A percentile compares a stretch with the other conserved stretches of the same genome.
Conservation (phyloP, 1,140 invertebrate species). For the Nymphalis io region DNA sequence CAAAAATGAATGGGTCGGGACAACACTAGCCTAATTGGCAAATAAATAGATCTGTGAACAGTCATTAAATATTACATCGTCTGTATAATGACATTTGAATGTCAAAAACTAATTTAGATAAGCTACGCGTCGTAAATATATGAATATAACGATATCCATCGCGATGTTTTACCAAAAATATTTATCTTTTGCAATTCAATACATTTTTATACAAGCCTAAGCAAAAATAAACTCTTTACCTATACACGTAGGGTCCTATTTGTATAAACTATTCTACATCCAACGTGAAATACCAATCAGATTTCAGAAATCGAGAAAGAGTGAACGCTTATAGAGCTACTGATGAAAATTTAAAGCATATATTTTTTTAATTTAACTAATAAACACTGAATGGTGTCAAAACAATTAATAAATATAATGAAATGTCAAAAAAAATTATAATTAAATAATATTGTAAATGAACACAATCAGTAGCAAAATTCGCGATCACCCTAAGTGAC, state of each 20-base stretch:
- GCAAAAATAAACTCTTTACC: slow-evolving; percentile 77
- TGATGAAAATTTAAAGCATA: neutral
- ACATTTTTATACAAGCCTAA: slow-evolving; percentile 73
- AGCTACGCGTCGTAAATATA: slow-evolving; percentile 62
- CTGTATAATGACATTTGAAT: slow-evolving; percentile 43
- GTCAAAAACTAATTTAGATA: slow-evolving; percentile 54
- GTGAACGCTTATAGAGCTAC: slow-evolving; percentile 16
- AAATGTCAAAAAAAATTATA: neutral
- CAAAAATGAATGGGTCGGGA: too few relatives aligned
- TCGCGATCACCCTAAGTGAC: slow-evolving; percentile 39
- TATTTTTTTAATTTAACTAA: neutral
- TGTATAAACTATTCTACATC: slow-evolving; percentile 51
- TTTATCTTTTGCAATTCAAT: slow-evolving; percentile 72
- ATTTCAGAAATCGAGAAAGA: slow-evolving; percentile 40
- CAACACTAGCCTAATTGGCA: slow-evolving; percentile 48
- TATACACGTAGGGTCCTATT: slow-evolving; percentile 64
- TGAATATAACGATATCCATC: slow-evolving; percentile 59
- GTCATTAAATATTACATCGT: slow-evolving; percentile 48
- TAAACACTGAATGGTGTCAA: neutral
- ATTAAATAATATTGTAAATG: neutral
- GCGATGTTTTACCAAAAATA: slow-evolving; percentile 73
- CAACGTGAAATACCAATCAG: slow-evolving; percentile 57
- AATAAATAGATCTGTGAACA: slow-evolving; percentile 48
- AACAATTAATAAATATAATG: neutral
- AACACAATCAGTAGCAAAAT: slow-evolving; percentile 19